Evolutionary conservation across 2,888 invertebrate species (phyloP), one percentile per base, ranked within the genome.

Genomic region (Empis livida): DNA sequence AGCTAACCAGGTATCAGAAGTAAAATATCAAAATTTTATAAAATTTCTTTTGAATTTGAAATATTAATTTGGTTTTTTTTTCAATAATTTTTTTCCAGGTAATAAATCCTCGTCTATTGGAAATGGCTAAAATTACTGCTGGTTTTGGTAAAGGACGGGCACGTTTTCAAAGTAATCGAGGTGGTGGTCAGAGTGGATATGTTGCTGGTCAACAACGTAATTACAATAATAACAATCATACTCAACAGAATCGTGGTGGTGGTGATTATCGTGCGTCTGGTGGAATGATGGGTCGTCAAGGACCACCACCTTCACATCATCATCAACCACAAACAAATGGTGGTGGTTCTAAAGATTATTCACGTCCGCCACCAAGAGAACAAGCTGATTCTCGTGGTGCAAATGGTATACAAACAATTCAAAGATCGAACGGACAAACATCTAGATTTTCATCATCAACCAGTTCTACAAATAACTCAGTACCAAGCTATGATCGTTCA

Each of bases 61-160:
- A 14, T 14, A 27, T 35, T 42, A n/a, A 3, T 40, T 31, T 48
- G 5, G 40, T 20, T 37, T 2, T 38, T 14, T n/a, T n/a, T n/a
- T n/a, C n/a, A n/a, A n/a, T n/a, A n/a, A 15, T 2, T 40, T 10
- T 45, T 40, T 37, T 48, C 3, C 44, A 70, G 69, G 84, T 84
- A 42, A 85, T 95, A 51, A 93, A 93, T 68, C 93, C 93, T 0
- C 87, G 88, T 62, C 71, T 95, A 43, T 73, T 82, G 64, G 88
- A 87, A 60, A 72, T 89, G 67, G 82, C 84, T 10, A 62, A 64
- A 20, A 60, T 60, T 49, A 57, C 60, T 10, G 49, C 51, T 9
- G 60, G 61, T 42, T 63, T 59, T 40, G 50, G 51, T 40, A 65
- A 63, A 49, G 62, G 62, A 53, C 53, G 55, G 5, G 51, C 52